A percentile compares a stretch with the other conserved stretches of the same genome.
phyloP scores from a whole-genome alignment of 2,888 invertebrate species.

The Heteropelma amictum region DNA sequence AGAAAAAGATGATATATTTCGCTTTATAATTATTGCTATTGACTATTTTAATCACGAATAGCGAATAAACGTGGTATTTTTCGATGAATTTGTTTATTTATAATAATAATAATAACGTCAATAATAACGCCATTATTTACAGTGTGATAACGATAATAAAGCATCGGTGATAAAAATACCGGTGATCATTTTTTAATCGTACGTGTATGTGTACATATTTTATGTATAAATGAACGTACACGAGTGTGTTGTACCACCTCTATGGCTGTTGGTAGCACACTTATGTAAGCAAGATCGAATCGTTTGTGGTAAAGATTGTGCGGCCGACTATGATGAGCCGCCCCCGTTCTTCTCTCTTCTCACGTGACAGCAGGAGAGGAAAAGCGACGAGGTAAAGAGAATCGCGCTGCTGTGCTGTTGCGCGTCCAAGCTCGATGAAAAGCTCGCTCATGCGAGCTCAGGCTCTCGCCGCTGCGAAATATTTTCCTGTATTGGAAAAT shows the following conservation, averaged over 20 bases:
- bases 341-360: too few relatives aligned
- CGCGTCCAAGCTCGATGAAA: constrained; percentile 34
- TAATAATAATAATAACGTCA: too few relatives aligned
- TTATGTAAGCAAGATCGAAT: constrained; percentile 41
- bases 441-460: constrained; percentile 24
- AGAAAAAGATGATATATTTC: too few relatives aligned
- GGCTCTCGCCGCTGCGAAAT: constrained; percentile 1
- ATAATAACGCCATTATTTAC: too few relatives aligned
- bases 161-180: too few relatives aligned
- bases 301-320: constrained; percentile 42
- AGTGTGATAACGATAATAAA: too few relatives aligned
- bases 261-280: background rate
- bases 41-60: too few relatives aligned
- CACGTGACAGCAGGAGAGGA: constrained; percentile 15
- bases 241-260: constrained; percentile 8
- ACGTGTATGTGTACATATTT: background rate
- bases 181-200: too few relatives aligned
- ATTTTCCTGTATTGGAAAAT: constrained; percentile 16
- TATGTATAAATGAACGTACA: background rate
- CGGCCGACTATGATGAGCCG: constrained; percentile 28
- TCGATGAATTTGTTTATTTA: too few relatives aligned
- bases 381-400: constrained; percentile 10
- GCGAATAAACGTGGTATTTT: too few relatives aligned
- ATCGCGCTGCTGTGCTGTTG: constrained; percentile 10
- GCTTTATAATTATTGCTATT: too few relatives aligned